Conservation (phyloP, 2,888 invertebrate genomes). For the Ryuthela nishihirai region DNA sequence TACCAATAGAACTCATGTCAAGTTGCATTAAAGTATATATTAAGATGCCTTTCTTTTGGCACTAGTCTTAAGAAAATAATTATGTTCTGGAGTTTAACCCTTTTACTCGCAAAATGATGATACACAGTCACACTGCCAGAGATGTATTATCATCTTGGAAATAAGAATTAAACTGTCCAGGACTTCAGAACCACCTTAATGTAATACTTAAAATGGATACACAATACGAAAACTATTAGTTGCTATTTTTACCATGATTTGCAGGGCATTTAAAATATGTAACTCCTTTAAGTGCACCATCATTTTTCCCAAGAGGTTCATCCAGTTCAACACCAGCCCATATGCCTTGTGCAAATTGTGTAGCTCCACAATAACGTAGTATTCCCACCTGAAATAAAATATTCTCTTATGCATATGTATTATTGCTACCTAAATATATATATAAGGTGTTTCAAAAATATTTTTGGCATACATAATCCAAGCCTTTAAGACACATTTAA, state of each 20-base stretch:
- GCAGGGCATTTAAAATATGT: conserved; percentile 52
- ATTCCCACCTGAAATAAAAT: conserved; percentile 35
- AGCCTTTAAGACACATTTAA: no score
- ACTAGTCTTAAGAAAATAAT: no score
- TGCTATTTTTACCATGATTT: conserved; percentile 49
- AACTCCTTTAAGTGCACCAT: conserved; percentile 55
- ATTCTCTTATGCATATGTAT: not conserved
- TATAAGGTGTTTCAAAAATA: not conserved
- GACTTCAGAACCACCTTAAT: not conserved
- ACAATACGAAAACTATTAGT: not conserved
- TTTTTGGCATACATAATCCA: not conserved
- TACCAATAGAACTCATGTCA: no score
- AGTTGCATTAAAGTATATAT: no score
- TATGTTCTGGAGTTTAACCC: no score
- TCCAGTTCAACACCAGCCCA: conserved; percentile 57
- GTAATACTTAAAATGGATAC: not conserved
- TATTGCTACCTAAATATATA: no score
- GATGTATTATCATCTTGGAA: no score
- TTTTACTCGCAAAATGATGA: no score
- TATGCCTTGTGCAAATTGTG: conserved; percentile 53
- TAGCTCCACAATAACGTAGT: conserved; percentile 41
- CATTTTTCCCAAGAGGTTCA: conserved; percentile 55
- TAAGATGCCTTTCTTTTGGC: no score
- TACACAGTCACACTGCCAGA: no score
- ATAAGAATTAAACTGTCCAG: no score